Base-by-base conservation (phyloP, 2,797 vertebrate genomes). In the Fringilla coelebs region DNA sequence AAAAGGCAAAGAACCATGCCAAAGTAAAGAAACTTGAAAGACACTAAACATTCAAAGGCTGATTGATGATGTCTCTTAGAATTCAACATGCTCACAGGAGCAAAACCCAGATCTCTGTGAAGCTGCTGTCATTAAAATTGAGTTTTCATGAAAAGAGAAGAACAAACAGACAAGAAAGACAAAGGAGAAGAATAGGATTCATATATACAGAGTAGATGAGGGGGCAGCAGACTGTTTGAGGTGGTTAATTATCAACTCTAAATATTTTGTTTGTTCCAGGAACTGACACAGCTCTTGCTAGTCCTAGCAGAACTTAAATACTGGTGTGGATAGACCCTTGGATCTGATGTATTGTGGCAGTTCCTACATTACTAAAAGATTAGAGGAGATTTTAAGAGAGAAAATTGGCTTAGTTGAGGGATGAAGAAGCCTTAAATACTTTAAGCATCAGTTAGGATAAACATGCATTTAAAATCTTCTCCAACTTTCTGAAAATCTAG, bases 1-100 rank as follows among this genome's bases (percentile, higher is more conserved):
- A 86, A 93, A 96, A 96, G 77, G 70, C 67, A 86, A 40, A 92
- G 79, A 65, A 62, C 63, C 65, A 25, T 80, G 60, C 45, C 34
- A 71, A 94, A 95, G 85, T 72, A 73, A 92, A 96, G 83, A 57
- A 74, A 85, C 79, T 75, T 83, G 45, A 89, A 90, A 96, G 74
- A 73, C n/a, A 34, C 24, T 31, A 51, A 84, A 85, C n/a, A 38
- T 93, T 85, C 78, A 74, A 25, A 74, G 60, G 29, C 51, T 89
- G 93, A 90, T 92, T 79, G 94, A 94, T 88, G 78, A 54, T 61
- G 43, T 81, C 76, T 94, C 61, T 89, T 71, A 88, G 86, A 80
- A 86, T 65, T 90, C 80, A 91, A 70, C 48, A 32, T 0, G 3
- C 28, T 60, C 76, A 40, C 22, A 38, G 92, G 80, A 93, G 81